Conservation (phyloP, 1,140 invertebrate genomes). For the Megalopta genalis region DNA sequence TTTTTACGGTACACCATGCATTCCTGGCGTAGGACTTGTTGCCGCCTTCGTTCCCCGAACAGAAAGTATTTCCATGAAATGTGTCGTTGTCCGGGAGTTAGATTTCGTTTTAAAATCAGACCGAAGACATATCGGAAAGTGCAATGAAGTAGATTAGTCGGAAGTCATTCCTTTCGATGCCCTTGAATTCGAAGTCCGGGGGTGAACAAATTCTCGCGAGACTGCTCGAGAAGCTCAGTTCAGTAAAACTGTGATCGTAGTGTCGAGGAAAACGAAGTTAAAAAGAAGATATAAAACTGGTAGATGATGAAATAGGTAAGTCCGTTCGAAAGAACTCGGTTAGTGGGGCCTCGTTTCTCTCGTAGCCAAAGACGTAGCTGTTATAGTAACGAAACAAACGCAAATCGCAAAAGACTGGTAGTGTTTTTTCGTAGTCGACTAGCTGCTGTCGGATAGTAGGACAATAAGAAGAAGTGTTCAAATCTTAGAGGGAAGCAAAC, state of each 20-base stretch:
- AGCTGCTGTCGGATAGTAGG: conserved; percentile 61
- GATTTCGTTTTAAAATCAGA: conserved; percentile 33
- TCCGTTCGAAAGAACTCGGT: conserved; percentile 46
- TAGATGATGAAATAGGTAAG: conserved; percentile 53
- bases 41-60: conserved; percentile 44
- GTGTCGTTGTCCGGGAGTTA: conserved; percentile 8
- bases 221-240: conserved; percentile 72
- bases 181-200: conserved; percentile 46
- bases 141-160: conserved; percentile 72
- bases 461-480: conserved; percentile 74
- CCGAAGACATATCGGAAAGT: conserved; percentile 65
- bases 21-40: conserved; percentile 44
- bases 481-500: conserved; percentile 46
- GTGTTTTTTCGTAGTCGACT: conserved; percentile 68
- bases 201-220: conserved; percentile 67
- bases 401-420: conserved; percentile 76
- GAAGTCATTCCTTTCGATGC: conserved; percentile 57
- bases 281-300: conserved; percentile 49
- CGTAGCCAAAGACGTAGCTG: conserved; percentile 61
- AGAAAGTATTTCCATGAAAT: conserved; percentile 52
- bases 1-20: conserved; percentile 33
- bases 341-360: conserved; percentile 74
- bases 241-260: conserved; percentile 79
- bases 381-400: conserved; percentile 57
- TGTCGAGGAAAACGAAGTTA: neutral